Evolutionary conservation across 2,888 invertebrate genomes (phyloP).

Genomic region (Hedya salicella): DNA sequence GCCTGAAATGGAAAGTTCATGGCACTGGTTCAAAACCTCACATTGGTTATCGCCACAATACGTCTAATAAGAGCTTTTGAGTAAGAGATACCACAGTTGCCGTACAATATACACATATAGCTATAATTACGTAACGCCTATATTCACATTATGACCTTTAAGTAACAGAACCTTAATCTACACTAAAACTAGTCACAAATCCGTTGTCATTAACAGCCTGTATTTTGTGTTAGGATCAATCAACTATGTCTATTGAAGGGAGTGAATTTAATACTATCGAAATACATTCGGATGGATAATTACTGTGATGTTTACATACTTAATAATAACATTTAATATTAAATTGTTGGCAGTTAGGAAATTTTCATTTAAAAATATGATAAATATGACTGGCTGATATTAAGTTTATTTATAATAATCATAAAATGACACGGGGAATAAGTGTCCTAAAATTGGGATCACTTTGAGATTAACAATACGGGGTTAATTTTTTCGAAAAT

Average conservation of each 20-base stretch:
- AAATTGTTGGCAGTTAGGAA: constrained; percentile 56
- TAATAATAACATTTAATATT: constrained; percentile 46
- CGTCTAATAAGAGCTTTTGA: constrained; percentile 46
- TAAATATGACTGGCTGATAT: constrained; percentile 15
- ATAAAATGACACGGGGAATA: neutral
- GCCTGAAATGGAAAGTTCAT: constrained; percentile 45
- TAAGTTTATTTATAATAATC: too few species aligned
- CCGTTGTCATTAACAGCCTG: constrained; percentile 83
- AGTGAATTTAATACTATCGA: constrained; percentile 29
- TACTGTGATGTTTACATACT: constrained; percentile 33
- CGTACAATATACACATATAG: constrained; percentile 67
- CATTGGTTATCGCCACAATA: constrained; percentile 51
- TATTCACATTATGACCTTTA: constrained; percentile 74
- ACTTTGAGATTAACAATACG: constrained; percentile 1
- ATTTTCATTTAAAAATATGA: constrained; percentile 37
- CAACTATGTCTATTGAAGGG: constrained; percentile 46
- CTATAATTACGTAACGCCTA: constrained; percentile 76
- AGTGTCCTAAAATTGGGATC: neutral
- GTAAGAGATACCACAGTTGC: constrained; percentile 62
- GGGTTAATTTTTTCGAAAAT: neutral
- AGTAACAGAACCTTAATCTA: constrained; percentile 76
- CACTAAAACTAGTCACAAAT: constrained; percentile 77
- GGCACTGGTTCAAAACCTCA: constrained; percentile 53
- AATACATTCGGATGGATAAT: constrained; percentile 33
- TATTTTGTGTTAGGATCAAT: constrained; percentile 64